Evolutionary conservation across 2,113 vertebrate genomes (phyloP).

Genomic region (Indicator maculatus): DNA sequence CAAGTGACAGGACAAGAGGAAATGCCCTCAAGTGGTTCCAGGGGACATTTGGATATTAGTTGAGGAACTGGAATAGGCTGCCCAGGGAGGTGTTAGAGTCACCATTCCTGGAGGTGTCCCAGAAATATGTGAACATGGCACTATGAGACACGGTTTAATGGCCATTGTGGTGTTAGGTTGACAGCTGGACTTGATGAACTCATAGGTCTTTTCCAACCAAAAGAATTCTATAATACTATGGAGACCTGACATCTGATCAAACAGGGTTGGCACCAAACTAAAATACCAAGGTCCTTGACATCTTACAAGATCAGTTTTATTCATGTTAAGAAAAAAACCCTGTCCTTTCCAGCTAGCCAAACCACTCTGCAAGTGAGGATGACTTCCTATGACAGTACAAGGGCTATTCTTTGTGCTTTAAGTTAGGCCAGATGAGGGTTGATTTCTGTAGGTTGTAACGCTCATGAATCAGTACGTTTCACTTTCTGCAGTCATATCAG

Average conservation of each 20-base stretch:
- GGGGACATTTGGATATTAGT: too few species aligned
- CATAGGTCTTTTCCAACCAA: too few species aligned
- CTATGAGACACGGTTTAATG: too few species aligned
- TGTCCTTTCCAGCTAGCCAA: neutral
- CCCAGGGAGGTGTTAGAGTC: too few species aligned
- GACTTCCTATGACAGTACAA: neutral
- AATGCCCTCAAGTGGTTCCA: too few species aligned
- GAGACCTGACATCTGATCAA: neutral
- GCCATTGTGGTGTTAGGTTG: too few species aligned
- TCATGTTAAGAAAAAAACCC: neutral
- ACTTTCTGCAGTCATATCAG: conserved; percentile 4
- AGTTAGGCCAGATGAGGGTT: neutral
- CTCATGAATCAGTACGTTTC: neutral
- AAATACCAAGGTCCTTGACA: neutral
- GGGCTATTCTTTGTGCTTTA: neutral
- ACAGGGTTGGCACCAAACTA: neutral
- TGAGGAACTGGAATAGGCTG: too few species aligned
- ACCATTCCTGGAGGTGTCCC: too few species aligned
- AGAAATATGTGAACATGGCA: too few species aligned
- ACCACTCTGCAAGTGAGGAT: neutral
- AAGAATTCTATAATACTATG: too few species aligned
- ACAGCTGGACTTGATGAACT: too few species aligned
- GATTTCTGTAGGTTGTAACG: neutral
- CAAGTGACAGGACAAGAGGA: too few species aligned
- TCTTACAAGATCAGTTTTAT: neutral